Base-by-base conservation (phyloP, 2,797 vertebrate species). In the Sebastes itinus region DNA sequence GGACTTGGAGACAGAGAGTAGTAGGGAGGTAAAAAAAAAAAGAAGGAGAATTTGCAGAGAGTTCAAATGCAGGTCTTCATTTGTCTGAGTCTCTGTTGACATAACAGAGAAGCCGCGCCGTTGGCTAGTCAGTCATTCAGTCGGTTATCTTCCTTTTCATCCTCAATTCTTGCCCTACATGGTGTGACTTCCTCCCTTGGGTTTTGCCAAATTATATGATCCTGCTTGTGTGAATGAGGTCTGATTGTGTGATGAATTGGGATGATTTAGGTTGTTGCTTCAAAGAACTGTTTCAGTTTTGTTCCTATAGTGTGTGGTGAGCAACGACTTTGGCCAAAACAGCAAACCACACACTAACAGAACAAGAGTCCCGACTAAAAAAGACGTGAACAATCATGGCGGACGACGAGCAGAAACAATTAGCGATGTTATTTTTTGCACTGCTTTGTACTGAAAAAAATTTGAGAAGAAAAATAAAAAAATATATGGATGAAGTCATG, bases 141-240 rank as follows among this genome's bases (percentile, higher is more conserved):
- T 54, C 59, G 35, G 62, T 65, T 64, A 11, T 88, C 74, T 77
- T 83, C 13, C 30, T 64, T 67, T 64, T 83, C 55, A 35, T 68
- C 33, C 46, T 83, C 16, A 75, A 42, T 70, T 77, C 33, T 58
- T 52, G 32, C 54, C 59, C 59, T 65, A 64, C 6, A 46, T 59
- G 56, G 56, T 70, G 62, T n/a, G 7, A 52, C 63, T 72, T 62
- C 20, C 46, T 67, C 33, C 20, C 64, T 23, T 75, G 4, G 25
- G 25, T 55, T 52, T 18, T 49, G 16, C 20, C 49, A 52, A 52
- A 52, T 52, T 56, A 61, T 77, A 46, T 58, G 20, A 58, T 59
- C 33, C 20, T 28, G 16, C 20, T 28, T 60, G 49, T 89, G 81
- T 96, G 27, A 96, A 96, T 68, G 93, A 96, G 25, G 85, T 92